Percentiles rank a stretch among this genome's conserved stretches.
Conservation (phyloP, 1,140 invertebrate species). For the Drosophila takahashii region DNA sequence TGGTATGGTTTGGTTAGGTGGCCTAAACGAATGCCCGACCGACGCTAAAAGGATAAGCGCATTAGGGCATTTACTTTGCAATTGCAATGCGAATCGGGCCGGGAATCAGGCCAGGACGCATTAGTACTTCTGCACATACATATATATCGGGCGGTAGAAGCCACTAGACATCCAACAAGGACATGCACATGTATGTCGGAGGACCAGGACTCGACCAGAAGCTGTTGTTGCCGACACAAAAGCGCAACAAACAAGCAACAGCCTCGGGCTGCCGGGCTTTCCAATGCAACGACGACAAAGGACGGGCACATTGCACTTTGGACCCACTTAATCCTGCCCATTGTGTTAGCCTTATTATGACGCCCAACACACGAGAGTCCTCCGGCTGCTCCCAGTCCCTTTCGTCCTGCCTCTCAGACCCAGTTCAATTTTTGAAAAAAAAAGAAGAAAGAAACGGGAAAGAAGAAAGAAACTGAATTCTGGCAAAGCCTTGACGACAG, state of each 20-base stretch:
- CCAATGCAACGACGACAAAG: conserved; percentile 66
- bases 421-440: conserved; percentile 14
- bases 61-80: conserved; percentile 79
- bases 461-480: conserved; percentile 9
- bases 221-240: conserved; percentile 63
- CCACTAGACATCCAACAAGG: conserved; percentile 52
- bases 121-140: conserved; percentile 49
- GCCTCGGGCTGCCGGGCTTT: conserved; percentile 25
- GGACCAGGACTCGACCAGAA: conserved; percentile 11
- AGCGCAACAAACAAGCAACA: conserved; percentile 76
- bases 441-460: neutral
- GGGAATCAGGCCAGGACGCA: conserved; percentile 37
- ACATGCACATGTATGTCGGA: conserved; percentile 15
- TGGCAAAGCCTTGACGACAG: conserved; percentile 56
- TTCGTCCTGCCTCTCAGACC: conserved; percentile 29
- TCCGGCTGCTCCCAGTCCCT: neutral
- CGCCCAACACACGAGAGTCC: conserved; percentile 52
- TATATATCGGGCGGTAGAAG: conserved; percentile 31
- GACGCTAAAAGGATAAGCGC: conserved; percentile 80
- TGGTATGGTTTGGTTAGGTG: conserved; percentile 9
- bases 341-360: conserved; percentile 78
- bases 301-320: conserved; percentile 61
- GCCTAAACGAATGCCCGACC: conserved; percentile 60
- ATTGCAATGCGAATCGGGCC: conserved; percentile 61
- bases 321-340: conserved; percentile 75